phyloP scores from a whole-genome alignment of 2,888 invertebrate genomes.

The Nematopogon swammerdamellus region DNA sequence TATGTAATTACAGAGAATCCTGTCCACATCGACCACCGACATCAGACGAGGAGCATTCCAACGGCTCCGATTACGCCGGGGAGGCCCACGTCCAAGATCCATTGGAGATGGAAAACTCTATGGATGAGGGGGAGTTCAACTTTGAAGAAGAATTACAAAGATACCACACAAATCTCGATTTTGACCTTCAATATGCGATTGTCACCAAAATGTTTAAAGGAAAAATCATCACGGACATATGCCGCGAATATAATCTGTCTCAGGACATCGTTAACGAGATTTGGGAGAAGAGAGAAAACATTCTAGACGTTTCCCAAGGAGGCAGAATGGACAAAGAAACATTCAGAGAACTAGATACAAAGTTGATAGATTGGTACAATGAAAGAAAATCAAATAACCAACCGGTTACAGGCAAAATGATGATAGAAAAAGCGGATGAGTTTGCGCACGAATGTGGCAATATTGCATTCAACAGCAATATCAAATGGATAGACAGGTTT shows the following conservation, averaged over 20 bases:
- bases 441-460: constrained; percentile 24
- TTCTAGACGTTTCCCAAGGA: constrained; percentile 17
- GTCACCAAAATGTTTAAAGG: constrained; percentile 27
- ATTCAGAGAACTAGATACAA: constrained; percentile 19
- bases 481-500: constrained; percentile 27
- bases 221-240: constrained; percentile 20
- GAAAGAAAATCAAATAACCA: constrained; percentile 16
- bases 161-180: neutral
- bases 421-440: constrained; percentile 21
- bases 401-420: constrained; percentile 21
- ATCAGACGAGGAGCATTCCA: neutral
- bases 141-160: neutral
- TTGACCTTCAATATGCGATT: constrained; percentile 18
- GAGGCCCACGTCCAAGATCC: neutral
- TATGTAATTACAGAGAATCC: neutral
- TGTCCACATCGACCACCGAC: neutral
- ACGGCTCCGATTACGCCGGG: neutral
- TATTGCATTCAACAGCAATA: constrained; percentile 23
- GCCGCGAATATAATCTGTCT: constrained; percentile 19
- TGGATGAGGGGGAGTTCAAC: too few species aligned
- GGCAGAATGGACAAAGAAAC: constrained; percentile 17
- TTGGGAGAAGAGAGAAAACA: constrained; percentile 23
- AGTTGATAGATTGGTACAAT: constrained; percentile 22
- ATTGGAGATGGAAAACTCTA: neutral
- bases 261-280: constrained; percentile 19